Conservation (phyloP, 2,113 vertebrate genomes). For the Athene cunicularia region DNA sequence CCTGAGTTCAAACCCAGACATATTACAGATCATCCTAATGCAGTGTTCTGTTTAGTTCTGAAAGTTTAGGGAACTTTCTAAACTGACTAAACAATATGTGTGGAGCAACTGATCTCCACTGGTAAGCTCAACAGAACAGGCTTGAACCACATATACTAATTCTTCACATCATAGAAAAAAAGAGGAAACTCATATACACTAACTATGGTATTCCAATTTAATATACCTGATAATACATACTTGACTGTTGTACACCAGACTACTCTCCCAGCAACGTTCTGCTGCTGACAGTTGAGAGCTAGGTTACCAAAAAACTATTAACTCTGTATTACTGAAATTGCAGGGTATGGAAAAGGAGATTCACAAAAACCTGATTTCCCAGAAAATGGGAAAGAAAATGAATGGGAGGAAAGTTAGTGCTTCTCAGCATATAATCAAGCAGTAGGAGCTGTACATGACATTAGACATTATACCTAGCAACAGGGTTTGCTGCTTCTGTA, state of each 20-base stretch:
- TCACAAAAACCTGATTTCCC: not conserved
- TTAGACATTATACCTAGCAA: conserved; percentile 80
- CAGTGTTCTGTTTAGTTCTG: not conserved
- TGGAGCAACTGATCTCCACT: not conserved
- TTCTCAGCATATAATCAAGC: not conserved
- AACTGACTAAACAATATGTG: not conserved
- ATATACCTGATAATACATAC: not conserved
- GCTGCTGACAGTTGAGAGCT: not conserved
- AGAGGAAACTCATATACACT: not conserved
- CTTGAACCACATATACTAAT: not conserved
- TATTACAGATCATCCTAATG: not conserved
- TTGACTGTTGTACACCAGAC: not conserved
- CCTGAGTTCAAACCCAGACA: not conserved
- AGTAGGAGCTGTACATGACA: not conserved
- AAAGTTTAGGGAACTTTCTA: not conserved
- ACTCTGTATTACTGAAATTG: not conserved
- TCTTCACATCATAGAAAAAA: not conserved
- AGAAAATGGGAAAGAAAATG: not conserved
- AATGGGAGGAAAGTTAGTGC: not conserved
- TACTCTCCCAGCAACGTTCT: not conserved
- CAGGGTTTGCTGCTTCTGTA: conserved; percentile 83
- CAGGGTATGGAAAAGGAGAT: not conserved
- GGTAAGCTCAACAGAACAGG: not conserved
- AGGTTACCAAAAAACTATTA: not conserved
- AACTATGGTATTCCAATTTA: not conserved